Evolutionary conservation across 2,113 vertebrate species (phyloP).

Genomic region (Epinephelus lanceolatus): DNA sequence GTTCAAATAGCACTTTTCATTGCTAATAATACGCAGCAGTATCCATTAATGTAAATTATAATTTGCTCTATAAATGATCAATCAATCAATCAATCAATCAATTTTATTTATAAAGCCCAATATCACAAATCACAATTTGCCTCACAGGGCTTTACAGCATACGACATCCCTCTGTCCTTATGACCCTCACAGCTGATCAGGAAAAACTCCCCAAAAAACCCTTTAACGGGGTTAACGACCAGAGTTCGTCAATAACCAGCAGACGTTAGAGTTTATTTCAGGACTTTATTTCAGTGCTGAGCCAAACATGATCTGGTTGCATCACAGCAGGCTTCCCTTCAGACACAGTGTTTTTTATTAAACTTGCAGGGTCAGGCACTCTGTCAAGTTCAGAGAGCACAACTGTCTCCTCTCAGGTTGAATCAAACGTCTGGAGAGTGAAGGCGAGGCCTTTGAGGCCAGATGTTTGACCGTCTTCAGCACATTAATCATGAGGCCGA

Average conservation of each 20-base stretch:
- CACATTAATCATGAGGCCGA: slow-evolving; percentile 4
- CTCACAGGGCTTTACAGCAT: no score
- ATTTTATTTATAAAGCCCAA: no score
- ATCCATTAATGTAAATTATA: neutral
- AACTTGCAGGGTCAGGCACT: neutral
- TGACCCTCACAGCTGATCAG: no score
- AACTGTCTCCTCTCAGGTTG: slow-evolving; percentile 11
- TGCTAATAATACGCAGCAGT: neutral
- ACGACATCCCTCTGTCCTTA: no score
- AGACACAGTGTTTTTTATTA: neutral
- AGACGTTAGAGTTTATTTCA: neutral
- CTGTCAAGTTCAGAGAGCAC: neutral
- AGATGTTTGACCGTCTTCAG: neutral
- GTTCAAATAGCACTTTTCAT: no score
- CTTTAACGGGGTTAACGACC: no score
- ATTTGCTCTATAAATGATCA: neutral
- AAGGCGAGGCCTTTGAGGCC: neutral
- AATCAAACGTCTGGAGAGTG: no score
- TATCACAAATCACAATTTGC: no score
- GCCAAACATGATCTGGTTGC: neutral
- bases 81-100: no score
- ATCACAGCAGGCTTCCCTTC: neutral
- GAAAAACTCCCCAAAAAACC: no score
- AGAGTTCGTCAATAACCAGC: no score
- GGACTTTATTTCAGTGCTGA: no score